Evolutionary conservation across 1,140 invertebrate species (phyloP).

Genomic region (Cardiocondyla obscurior): DNA sequence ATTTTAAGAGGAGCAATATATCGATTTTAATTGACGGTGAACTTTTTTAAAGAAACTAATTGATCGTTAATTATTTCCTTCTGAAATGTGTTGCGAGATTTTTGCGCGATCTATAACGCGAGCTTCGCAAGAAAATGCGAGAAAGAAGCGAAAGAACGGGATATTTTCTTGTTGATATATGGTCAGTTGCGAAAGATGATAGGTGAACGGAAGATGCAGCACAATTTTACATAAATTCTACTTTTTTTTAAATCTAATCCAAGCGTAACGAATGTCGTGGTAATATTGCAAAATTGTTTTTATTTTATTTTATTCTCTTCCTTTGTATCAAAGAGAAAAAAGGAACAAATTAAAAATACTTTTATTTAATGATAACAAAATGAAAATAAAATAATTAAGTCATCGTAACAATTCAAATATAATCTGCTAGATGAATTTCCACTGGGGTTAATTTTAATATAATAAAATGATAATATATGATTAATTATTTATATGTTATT

Average conservation of each 20-base stretch:
- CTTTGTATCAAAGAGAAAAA: too few species aligned
- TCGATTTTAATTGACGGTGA: neutral
- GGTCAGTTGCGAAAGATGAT: neutral
- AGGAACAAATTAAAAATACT: neutral
- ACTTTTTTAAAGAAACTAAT: neutral
- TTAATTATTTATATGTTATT: constrained; percentile 22
- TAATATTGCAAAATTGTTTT: neutral
- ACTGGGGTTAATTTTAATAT: too few species aligned
- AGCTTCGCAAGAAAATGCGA: neutral
- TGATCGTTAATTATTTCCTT: too few species aligned
- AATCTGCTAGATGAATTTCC: too few species aligned
- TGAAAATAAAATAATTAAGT: too few species aligned
- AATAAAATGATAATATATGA: too few species aligned
- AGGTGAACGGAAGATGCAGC: constrained; percentile 6
- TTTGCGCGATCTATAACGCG: neutral
- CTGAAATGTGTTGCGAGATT: too few species aligned
- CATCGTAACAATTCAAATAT: too few species aligned
- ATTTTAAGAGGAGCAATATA: neutral
- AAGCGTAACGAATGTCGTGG: neutral
- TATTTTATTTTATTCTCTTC: neutral
- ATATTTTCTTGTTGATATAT: constrained; percentile 5
- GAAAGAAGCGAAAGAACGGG: neutral
- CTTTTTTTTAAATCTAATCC: neutral
- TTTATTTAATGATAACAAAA: too few species aligned
- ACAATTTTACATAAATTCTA: neutral